These are phyloP conservation scores for Drosophila villosipedis DNA, from an alignment of 2,888 invertebrate genomes.

Conservation along the genomic window DNA sequence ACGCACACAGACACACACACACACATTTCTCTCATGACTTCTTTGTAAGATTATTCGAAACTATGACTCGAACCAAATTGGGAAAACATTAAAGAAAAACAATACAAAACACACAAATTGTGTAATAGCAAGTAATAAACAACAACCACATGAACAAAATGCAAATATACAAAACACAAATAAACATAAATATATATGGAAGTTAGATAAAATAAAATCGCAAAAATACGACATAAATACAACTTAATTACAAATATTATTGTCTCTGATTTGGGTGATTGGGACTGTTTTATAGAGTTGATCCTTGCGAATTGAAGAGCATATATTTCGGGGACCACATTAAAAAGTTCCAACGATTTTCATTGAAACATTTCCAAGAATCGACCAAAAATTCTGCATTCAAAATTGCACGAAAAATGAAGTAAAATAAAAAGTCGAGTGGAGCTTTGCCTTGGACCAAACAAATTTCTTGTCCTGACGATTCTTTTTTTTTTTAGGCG, in stretches of 20 bases:
- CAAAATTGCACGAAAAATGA: too few relatives aligned
- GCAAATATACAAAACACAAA: conserved; percentile 22
- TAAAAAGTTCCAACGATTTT: background rate
- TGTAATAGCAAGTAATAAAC: conserved; percentile 25
- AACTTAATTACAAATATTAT: conserved; percentile 13
- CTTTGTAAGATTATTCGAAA: conserved; percentile 14
- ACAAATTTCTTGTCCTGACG: too few relatives aligned
- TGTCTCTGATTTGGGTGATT: background rate
- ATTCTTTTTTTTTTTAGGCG: too few relatives aligned
- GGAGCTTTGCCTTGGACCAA: too few relatives aligned
- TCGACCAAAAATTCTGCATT: background rate
- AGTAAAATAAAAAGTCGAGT: too few relatives aligned
- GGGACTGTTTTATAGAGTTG: background rate
- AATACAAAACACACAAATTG: conserved; percentile 19
- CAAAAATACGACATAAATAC: conserved; percentile 31
- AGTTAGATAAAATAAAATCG: conserved; percentile 52
- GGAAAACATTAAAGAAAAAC: conserved; percentile 2
- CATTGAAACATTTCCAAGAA: background rate
- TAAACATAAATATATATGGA: conserved; percentile 47
- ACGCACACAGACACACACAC: conserved; percentile 8
- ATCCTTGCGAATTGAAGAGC: background rate
- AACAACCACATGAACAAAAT: conserved; percentile 20
- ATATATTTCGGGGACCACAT: background rate
- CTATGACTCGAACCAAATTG: conserved; percentile 6
- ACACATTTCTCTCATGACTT: conserved; percentile 21